Evolutionary conservation across 2,113 vertebrate species (phyloP).

Genomic region (Felis catus): F.catus_Fca126_mat1.0 CM031413.1:83332001-83332500

Average conservation of each 20-base stretch:
- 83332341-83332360: too few species aligned
- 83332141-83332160: neutral
- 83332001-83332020: slow-evolving; percentile 66
- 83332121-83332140: slow-evolving; percentile 1
- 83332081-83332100: slow-evolving; percentile 4
- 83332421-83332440: neutral
- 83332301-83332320: too few species aligned
- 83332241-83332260: too few species aligned
- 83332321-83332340: too few species aligned
- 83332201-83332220: neutral
- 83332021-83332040: slow-evolving; percentile 56
- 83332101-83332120: neutral
- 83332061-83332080: neutral
- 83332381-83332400: too few species aligned
- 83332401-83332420: too few species aligned
- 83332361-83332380: too few species aligned
- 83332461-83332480: neutral
- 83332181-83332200: neutral
- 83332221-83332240: too few species aligned
- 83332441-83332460: neutral
- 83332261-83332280: too few species aligned
- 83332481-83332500: neutral
- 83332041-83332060: slow-evolving; percentile 73
- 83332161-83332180: neutral
- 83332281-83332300: too few species aligned